Conservation (phyloP, 2,888 invertebrate species). For the Eristalis intricaria region DNA sequence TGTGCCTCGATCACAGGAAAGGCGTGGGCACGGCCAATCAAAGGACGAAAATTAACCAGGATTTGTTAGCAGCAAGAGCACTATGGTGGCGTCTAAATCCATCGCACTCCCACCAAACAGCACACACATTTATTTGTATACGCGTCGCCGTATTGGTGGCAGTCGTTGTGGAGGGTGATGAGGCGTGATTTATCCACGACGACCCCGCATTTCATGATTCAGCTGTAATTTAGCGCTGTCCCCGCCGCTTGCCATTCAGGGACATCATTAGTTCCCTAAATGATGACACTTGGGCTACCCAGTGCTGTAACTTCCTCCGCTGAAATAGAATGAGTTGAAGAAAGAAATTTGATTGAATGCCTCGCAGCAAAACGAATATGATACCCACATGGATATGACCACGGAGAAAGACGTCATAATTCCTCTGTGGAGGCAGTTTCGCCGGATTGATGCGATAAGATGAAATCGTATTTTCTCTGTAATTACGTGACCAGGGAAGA, state of each 20-base stretch:
- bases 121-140: not conserved
- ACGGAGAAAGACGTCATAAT: not conserved
- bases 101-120: not conserved
- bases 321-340: not conserved
- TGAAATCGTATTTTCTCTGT: conserved; percentile 29
- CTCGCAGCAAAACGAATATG: not conserved
- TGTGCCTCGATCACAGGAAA: not conserved
- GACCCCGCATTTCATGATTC: conserved; percentile 1
- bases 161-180: not conserved
- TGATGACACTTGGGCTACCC: conserved; percentile 9
- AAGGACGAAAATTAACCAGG: not conserved
- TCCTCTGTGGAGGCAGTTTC: not conserved
- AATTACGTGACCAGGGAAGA: conserved; percentile 37
- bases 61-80: not conserved
- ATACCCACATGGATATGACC: not conserved
- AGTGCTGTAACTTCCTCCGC: not conserved
- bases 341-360: not conserved
- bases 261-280: conserved; percentile 11
- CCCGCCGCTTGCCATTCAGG: not conserved
- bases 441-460: conserved; percentile 33
- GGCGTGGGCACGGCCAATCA: not conserved
- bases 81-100: not conserved
- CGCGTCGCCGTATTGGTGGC: not conserved
- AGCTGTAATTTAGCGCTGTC: not conserved
- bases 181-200: conserved; percentile 3